Base-by-base conservation (phyloP, 2,888 invertebrate species). In the Anaspis maculata region DNA sequence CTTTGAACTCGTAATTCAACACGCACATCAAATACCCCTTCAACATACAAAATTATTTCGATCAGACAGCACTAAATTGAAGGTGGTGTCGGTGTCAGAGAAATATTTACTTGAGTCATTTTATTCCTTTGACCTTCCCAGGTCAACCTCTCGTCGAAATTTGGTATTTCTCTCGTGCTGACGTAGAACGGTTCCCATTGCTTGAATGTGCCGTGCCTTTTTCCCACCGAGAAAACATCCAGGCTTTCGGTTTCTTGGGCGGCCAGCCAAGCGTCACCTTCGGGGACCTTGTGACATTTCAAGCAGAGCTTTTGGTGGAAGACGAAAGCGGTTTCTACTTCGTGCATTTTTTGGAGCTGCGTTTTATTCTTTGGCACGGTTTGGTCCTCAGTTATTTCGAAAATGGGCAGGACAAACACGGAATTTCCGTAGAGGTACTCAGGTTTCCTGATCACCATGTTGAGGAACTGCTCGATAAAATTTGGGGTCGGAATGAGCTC, bases 71-170 rank as follows among this genome's bases (percentile, higher is more conserved):
- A n/a, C n/a, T n/a, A n/a, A n/a, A n/a, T n/a, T n/a, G n/a, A n/a
- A n/a, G n/a, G n/a, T n/a, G n/a, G n/a, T n/a, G n/a, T n/a, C n/a
- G n/a, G n/a, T n/a, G n/a, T n/a, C n/a, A n/a, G n/a, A n/a, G n/a
- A n/a, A n/a, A n/a, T n/a, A 4, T n/a, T 13, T 11, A 50, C 49
- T 37, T 52, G 49, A 16, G 46, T 38, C 51, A 55, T 52, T 48
- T 59, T 60, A 32, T 59, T 56, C 24, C 47, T 45, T 41, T 56
- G 54, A 1, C 59, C 59, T 43, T 60, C 59, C 59, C 59, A 60
- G 15, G 47, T 52, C 15, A 58, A 30, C 23, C 57, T 26, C 37
- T 60, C 58, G 33, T 60, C 59, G 48, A 56, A 60, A 5, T 51
- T 30, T 3, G 59, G 59, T 37, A 57, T 57, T 3, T 51, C 43